These are phyloP conservation scores for Euschistus heros DNA, from an alignment of 1,140 invertebrate genomes.

Conservation along the genomic window DNA sequence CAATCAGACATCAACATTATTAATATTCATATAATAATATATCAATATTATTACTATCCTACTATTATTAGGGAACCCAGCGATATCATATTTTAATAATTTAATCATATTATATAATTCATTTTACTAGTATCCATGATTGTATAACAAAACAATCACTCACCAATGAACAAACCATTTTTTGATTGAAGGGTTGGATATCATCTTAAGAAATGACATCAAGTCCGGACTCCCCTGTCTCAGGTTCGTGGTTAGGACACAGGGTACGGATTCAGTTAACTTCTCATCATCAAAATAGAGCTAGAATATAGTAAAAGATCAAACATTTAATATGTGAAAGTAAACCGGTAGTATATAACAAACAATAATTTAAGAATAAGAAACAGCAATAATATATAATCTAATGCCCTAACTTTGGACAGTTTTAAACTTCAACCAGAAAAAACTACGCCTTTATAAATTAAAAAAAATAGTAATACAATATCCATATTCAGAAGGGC, in stretches of 20 bases:
- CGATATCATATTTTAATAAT: background rate
- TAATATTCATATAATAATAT: no score
- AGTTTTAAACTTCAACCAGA: no score
- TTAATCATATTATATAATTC: background rate
- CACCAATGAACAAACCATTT: conserved; percentile 72
- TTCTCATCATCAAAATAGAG: conserved; percentile 47
- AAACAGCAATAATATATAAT: no score
- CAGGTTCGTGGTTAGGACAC: conserved; percentile 58
- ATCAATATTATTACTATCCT: no score
- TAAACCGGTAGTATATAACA: no score
- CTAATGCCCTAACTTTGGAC: no score
- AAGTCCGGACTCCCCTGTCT: conserved; percentile 51
- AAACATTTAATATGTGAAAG: background rate
- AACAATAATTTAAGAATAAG: no score
- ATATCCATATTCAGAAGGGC: no score
- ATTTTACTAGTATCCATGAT: no score
- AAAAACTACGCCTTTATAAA: no score
- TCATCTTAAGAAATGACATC: conserved; percentile 50
- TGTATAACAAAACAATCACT: conserved; percentile 24
- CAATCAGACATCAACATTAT: no score
- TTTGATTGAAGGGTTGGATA: conserved; percentile 51
- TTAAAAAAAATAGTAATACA: no score
- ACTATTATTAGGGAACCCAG: background rate
- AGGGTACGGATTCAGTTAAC: conserved; percentile 51
- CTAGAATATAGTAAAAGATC: conserved; percentile 27